Evolutionary conservation across 2,113 vertebrate species (phyloP).

Genomic region (Craseonycteris thonglongyai): DNA sequence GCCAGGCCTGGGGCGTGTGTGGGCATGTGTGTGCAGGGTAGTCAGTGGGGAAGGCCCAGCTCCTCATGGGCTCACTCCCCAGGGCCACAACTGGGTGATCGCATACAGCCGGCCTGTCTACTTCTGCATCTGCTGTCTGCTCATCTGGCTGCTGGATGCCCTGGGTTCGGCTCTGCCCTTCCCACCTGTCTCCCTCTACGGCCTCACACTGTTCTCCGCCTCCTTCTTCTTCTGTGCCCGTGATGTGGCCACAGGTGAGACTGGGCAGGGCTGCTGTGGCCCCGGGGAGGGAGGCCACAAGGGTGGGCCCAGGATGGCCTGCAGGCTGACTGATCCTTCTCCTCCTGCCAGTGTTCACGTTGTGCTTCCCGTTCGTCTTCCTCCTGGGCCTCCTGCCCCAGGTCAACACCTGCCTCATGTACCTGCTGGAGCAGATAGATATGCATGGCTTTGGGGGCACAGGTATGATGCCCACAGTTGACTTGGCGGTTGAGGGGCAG

Average conservation of each 20-base stretch:
- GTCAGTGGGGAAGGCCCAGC: neutral
- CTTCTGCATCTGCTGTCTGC: slow-evolving; percentile 82
- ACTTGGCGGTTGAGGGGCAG: neutral
- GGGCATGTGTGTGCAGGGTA: neutral
- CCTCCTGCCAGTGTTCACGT: slow-evolving; percentile 83
- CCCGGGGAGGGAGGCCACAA: fast-evolving
- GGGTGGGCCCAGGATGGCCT: neutral
- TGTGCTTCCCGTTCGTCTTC: slow-evolving; percentile 91
- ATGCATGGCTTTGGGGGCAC: slow-evolving; percentile 93
- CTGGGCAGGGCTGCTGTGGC: neutral
- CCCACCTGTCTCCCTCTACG: slow-evolving; percentile 78
- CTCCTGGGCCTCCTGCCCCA: slow-evolving; percentile 92
- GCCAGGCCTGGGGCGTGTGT: neutral
- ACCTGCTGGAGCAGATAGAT: slow-evolving; percentile 92
- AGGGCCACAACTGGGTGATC: slow-evolving; percentile 87
- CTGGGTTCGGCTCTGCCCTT: slow-evolving; percentile 74
- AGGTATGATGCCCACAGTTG: slow-evolving; percentile 72
- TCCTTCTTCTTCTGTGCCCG: slow-evolving; percentile 81
- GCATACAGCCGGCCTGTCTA: slow-evolving; percentile 84
- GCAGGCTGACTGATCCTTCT: neutral
- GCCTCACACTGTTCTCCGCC: slow-evolving; percentile 80
- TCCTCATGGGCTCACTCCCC: neutral
- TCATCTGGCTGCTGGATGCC: slow-evolving; percentile 83
- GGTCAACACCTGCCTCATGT: slow-evolving; percentile 94
- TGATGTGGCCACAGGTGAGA: slow-evolving; percentile 80